A percentile compares a stretch with the other conserved stretches of the same genome.
phyloP scores from a whole-genome alignment of 1,140 invertebrate species.

The Aphaenogaster floridana region DNA sequence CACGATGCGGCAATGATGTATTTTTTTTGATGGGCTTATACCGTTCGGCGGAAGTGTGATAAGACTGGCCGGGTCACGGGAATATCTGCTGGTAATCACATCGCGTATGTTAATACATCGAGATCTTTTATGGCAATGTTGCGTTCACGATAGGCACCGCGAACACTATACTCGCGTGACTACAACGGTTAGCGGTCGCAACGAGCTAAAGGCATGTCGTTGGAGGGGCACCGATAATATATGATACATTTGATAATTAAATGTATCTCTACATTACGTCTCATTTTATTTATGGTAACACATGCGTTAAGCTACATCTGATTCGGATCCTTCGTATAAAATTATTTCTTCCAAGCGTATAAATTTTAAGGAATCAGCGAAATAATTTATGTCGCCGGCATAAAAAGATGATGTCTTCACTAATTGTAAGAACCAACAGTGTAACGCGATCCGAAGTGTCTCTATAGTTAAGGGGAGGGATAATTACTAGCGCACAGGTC shows the following conservation, averaged over 20 bases:
- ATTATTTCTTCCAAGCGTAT: neutral
- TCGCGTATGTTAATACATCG: conserved; percentile 44
- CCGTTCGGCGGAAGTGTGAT: conserved; percentile 38
- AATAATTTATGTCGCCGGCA: conserved; percentile 44
- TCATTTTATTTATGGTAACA: conserved; percentile 1
- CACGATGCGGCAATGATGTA: conserved; percentile 15
- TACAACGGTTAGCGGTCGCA: conserved; percentile 33
- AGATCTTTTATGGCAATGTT: conserved; percentile 43
- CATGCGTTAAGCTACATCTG: neutral
- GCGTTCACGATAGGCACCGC: conserved; percentile 39
- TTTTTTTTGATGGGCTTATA: conserved; percentile 35
- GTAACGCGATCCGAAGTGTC: conserved; percentile 75
- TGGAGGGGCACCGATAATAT: conserved; percentile 46
- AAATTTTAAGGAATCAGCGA: neutral
- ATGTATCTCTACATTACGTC: conserved; percentile 36
- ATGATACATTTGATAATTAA: conserved; percentile 58
- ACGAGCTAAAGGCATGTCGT: conserved; percentile 39
- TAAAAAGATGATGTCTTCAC: conserved; percentile 68
- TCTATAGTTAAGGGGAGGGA: conserved; percentile 63
- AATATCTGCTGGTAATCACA: conserved; percentile 47
- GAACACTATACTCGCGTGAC: conserved; percentile 55
- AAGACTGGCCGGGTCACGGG: conserved; percentile 28
- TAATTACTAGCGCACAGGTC: conserved; percentile 72
- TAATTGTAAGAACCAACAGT: conserved; percentile 74
- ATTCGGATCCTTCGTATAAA: neutral